Percentiles rank a stretch among this genome's conserved stretches.
Evolutionary conservation across 37 sponge, comb jelly and placozoan species (phyloP).

Genomic region (Amphimedon queenslandica): DNA sequence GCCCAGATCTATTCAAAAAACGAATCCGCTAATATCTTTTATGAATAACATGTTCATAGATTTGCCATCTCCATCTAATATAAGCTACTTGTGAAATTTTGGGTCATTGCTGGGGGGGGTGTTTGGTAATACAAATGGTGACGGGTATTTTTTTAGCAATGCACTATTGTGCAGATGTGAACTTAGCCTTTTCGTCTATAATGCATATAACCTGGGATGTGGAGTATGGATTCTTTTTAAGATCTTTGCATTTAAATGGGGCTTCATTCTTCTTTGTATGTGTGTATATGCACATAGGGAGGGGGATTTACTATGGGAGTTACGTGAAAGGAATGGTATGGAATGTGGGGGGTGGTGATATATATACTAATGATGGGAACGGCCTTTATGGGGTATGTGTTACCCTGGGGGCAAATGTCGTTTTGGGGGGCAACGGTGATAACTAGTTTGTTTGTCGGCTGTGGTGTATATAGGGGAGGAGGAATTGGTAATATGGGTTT

Average conservation of each 20-base stretch:
- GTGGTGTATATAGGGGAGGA: background rate
- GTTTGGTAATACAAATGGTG: slow-evolving; percentile 25
- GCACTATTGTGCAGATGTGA: slow-evolving; percentile 75
- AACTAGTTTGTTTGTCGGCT: too few relatives aligned
- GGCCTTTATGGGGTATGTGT: background rate
- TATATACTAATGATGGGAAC: too few relatives aligned
- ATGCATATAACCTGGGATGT: slow-evolving; percentile 60
- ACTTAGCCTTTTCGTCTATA: slow-evolving; percentile 68
- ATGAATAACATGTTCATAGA: slow-evolving; percentile 55
- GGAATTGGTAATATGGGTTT: too few relatives aligned
- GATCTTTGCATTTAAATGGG: slow-evolving; percentile 76
- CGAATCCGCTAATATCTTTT: slow-evolving; percentile 43
- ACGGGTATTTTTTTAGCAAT: slow-evolving; percentile 67
- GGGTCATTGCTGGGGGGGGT: slow-evolving; percentile 67
- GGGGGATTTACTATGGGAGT: slow-evolving; percentile 68
- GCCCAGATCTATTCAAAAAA: slow-evolving; percentile 46
- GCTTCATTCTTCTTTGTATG: slow-evolving; percentile 81
- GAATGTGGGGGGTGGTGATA: too few relatives aligned
- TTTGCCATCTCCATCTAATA: slow-evolving; percentile 59
- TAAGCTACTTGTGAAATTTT: slow-evolving; percentile 81
- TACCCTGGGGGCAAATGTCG: too few relatives aligned
- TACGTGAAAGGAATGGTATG: slow-evolving; percentile 32
- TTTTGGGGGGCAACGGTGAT: too few relatives aligned
- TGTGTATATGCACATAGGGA: slow-evolving; percentile 77
- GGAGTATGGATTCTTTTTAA: slow-evolving; percentile 56